Base-by-base conservation (phyloP, 1,140 invertebrate species). In the Dendroctonus valens region DNA sequence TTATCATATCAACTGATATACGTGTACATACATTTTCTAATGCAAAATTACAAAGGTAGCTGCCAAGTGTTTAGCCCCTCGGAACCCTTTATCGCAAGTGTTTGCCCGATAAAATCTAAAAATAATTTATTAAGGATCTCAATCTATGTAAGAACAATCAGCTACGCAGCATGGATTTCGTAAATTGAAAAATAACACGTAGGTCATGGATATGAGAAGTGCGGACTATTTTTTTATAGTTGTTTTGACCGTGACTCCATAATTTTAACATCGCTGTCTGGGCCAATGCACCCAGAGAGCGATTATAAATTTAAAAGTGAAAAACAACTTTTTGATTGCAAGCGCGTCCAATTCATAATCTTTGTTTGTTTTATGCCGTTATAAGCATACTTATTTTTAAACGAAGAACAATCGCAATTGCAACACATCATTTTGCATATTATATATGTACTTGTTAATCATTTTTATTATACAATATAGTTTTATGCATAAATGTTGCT, bases 241-340 rank as follows among this genome's bases (percentile, higher is more conserved):
- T 63, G 60, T 63, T 63, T 63, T 63, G 60, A 63, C 60, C 50
- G 40, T 63, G 60, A 63, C 60, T 63, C 51, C 41, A 40, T 63
- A 63, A 63, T 53, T 63, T 63, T 54, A 63, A 63, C 50, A 63
- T 63, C 14, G 41, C 50, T 54, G 60, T 63, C 60, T 63, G 60
- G 60, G 60, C 60, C 60, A 63, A 63, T 63, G 60, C 60, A 63
- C 60, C 41, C 60, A 54, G 40, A 40, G 44, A 8, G 51, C 60
- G 60, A 63, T 53, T 63, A 63, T 63, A 63, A 63, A 63, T 63
- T 54, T 63, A 63, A 63, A 63, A 54, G 60, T 54, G 60, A 63
- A 63, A 63, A 63, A 63, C 60, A 63, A 63, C 52, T 63, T 63
- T 60, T 63, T 63, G 60, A 63, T 63, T 63, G 60, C 60, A 37